Conservation (phyloP, 2,113 vertebrate genomes). For the Cheirogaleus medius region DNA sequence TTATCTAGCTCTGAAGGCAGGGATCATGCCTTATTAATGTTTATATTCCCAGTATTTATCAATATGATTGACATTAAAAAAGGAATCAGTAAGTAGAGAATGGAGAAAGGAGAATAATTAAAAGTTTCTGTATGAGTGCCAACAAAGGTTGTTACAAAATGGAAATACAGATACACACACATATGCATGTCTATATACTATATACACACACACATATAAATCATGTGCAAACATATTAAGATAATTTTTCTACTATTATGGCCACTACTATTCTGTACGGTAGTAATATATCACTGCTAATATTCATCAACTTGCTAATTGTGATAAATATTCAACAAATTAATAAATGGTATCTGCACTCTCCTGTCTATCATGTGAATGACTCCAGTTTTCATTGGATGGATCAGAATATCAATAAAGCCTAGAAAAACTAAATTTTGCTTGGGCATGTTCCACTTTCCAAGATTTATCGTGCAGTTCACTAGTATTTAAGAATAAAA, state of each 20-base stretch:
- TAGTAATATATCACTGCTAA: not conserved
- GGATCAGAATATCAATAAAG: not conserved
- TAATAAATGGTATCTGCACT: not conserved
- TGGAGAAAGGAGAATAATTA: not conserved
- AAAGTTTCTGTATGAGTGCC: not conserved
- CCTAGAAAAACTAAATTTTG: not conserved
- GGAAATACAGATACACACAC: not conserved
- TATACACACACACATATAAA: not conserved
- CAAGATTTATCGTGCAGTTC: not conserved
- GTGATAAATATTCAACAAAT: not conserved
- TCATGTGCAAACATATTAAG: not conserved
- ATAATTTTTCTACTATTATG: not conserved
- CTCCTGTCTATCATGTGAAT: not conserved
- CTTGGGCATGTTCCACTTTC: not conserved
- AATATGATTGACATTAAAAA: not conserved
- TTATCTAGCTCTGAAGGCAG: not conserved
- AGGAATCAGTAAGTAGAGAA: not conserved
- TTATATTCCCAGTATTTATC: not conserved
- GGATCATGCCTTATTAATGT: not conserved
- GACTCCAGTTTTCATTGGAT: not conserved
- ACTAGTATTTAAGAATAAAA: constrained; percentile 37
- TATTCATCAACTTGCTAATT: not conserved
- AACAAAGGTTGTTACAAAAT: not conserved
- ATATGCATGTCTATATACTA: not conserved
- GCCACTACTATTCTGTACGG: not conserved